Evolutionary conservation across 2,888 invertebrate genomes (phyloP), one percentile per base, ranked within the genome.

Genomic region (Platypus cylindrus): DNA sequence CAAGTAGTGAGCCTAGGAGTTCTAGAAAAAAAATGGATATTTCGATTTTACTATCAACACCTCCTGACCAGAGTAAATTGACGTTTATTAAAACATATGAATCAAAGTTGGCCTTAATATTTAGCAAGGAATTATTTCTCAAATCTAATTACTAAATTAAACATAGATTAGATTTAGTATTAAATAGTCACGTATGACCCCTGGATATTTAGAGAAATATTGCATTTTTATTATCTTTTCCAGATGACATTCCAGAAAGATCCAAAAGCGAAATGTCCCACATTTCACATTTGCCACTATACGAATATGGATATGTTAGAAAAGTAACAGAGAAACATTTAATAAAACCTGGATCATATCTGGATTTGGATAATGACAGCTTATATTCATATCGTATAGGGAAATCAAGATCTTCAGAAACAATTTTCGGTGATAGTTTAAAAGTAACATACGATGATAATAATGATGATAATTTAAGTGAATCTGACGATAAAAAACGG

Each of bases 191-290:
- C n/a, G n/a, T n/a, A n/a, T n/a, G n/a, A n/a, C n/a, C n/a, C n/a
- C n/a, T n/a, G n/a, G n/a, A n/a, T n/a, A n/a, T n/a, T n/a, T n/a
- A n/a, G n/a, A n/a, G n/a, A n/a, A n/a, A n/a, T n/a, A n/a, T n/a
- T n/a, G n/a, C n/a, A n/a, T n/a, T n/a, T n/a, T n/a, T n/a, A n/a
- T n/a, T n/a, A n/a, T n/a, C n/a, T n/a, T n/a, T n/a, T n/a, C n/a
- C n/a, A n/a, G 26, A 12, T 26, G 11, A 32, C 13, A 28, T 13
- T 2, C 16, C 23, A 7, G 39, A 40, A 23, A 43, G 51, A 25
- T 47, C 49, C 38, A 43, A 48, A 35, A 58, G 56, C 42, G 57
- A 55, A 48, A 51, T 56, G 51, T 53, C 55, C 3, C 45, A 52
- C 32, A 18, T 18, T 7, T 7, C 13, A 5, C 52, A 52, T 34